Conservation (phyloP, 2,888 invertebrate species). For the Dynastes grantii region DNA sequence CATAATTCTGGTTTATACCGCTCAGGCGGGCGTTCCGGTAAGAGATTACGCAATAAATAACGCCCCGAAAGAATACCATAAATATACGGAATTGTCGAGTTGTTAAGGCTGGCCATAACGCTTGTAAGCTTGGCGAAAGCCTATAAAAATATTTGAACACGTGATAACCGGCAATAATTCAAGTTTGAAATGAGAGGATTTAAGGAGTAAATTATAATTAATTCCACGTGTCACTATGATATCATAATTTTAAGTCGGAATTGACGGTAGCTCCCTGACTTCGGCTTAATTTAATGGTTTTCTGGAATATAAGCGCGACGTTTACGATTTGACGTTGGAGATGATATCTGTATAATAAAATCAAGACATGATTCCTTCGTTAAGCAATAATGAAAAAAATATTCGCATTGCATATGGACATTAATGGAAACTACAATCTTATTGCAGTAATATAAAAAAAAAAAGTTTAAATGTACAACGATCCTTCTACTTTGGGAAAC, state of each 20-base stretch:
- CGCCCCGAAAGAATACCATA: conserved; percentile 32
- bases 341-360: too few species aligned
- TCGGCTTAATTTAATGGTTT: not conserved
- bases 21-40: conserved; percentile 10
- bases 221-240: conserved; percentile 5
- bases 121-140: conserved; percentile 21
- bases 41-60: conserved; percentile 46
- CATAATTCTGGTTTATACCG: conserved; percentile 41
- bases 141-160: conserved; percentile 29
- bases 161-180: conserved; percentile 22
- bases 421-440: too few species aligned
- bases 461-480: too few species aligned
- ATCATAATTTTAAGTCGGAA: conserved; percentile 14
- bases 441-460: too few species aligned
- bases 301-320: not conserved
- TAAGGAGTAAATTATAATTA: conserved; percentile 23
- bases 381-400: too few species aligned
- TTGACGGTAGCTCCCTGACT: conserved; percentile 11
- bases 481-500: too few species aligned
- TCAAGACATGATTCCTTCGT: too few species aligned
- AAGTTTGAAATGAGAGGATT: conserved; percentile 17
- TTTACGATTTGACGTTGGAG: not conserved
- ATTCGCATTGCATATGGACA: too few species aligned
- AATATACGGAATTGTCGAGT: conserved; percentile 26
- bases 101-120: not conserved